Percentiles rank a stretch among this genome's conserved stretches.
These are phyloP conservation scores for Plecturocebus donacophilus DNA, from an alignment of 2,113 vertebrate genomes.

Conservation along the genomic window DNA sequence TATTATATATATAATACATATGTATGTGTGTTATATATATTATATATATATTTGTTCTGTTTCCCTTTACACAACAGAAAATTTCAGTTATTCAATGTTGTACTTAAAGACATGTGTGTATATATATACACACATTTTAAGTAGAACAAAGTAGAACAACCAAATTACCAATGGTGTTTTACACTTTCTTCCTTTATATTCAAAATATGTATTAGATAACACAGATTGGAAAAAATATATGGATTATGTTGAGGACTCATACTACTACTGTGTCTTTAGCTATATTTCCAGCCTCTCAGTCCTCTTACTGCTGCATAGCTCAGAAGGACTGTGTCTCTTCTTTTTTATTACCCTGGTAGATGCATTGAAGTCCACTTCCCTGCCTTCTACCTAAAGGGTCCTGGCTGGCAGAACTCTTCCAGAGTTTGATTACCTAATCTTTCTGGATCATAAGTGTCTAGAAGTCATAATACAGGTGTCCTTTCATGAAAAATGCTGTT, in stretches of 20 bases:
- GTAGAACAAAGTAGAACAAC: neutral
- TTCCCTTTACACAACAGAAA: too few relatives aligned
- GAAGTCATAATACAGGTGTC: neutral
- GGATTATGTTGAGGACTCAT: neutral
- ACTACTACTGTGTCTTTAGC: rapidly evolving
- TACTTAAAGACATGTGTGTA: too few relatives aligned
- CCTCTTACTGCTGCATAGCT: rapidly evolving
- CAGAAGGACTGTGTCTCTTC: rapidly evolving
- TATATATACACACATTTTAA: neutral
- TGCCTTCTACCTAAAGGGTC: rapidly evolving
- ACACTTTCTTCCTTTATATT: neutral
- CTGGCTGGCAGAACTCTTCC: neutral
- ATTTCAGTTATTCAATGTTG: too few relatives aligned
- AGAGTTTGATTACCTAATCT: rapidly evolving
- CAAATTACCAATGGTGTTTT: too few relatives aligned
- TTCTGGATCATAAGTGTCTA: neutral
- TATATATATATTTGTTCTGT: too few relatives aligned
- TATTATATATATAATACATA: too few relatives aligned
- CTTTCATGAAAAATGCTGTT: neutral
- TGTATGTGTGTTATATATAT: too few relatives aligned
- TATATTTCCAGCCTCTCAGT: rapidly evolving
- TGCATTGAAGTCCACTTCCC: rapidly evolving
- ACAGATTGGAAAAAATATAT: rapidly evolving
- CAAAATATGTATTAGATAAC: rapidly evolving
- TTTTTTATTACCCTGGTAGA: rapidly evolving